Percentiles rank a stretch among this genome's conserved stretches.
These are phyloP conservation scores for Grallaria varia DNA, from an alignment of 2,113 vertebrate species.

Conservation along the genomic window DNA sequence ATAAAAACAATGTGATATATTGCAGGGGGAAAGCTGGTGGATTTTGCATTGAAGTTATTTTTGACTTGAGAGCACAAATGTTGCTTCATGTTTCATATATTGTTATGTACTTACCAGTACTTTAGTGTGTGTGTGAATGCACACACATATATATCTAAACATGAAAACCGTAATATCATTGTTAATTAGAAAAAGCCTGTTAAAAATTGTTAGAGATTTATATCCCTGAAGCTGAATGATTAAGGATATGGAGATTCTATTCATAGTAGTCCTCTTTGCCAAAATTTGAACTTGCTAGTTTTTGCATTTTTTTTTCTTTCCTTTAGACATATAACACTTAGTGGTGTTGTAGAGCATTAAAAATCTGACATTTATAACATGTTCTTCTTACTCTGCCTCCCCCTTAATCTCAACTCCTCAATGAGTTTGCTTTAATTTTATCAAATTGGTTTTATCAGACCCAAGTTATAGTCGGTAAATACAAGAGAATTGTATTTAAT, in stretches of 20 bases:
- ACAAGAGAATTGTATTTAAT: neutral
- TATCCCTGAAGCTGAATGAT: neutral
- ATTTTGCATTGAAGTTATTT: neutral
- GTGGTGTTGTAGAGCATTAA: neutral
- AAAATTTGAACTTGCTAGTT: neutral
- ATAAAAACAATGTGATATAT: neutral
- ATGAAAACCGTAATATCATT: rapidly evolving
- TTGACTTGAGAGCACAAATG: neutral
- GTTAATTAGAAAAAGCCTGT: neutral
- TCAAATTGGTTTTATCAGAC: neutral
- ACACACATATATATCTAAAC: rapidly evolving
- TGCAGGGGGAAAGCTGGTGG: neutral
- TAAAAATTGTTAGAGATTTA: neutral
- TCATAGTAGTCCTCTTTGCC: neutral
- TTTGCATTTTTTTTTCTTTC: neutral
- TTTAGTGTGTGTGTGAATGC: neutral
- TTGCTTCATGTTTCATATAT: neutral
- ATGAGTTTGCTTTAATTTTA: neutral
- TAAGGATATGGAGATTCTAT: neutral
- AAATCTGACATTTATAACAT: neutral
- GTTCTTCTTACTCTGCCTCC: neutral
- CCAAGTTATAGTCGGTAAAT: neutral
- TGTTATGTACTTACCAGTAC: neutral
- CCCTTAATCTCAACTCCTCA: neutral
- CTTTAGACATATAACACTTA: neutral